phyloP scores from a whole-genome alignment of 2,797 vertebrate species.

The Enteromius radiatus region DNA sequence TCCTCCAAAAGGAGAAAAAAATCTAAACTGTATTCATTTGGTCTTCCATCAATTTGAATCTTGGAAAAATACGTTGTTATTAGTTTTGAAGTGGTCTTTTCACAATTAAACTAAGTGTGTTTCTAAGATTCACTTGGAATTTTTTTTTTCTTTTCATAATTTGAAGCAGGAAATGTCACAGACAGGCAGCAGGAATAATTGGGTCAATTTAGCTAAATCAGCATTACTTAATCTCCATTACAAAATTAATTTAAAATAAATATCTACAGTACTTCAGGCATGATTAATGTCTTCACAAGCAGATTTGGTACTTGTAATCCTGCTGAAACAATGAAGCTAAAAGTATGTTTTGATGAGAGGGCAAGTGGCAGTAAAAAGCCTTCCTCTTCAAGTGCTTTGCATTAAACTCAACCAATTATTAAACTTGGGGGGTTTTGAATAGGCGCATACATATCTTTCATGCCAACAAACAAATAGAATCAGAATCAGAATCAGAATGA shows the following conservation, averaged over 20 bases:
- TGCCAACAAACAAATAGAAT: constrained; percentile 1
- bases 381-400: not conserved
- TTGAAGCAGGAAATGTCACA: not conserved
- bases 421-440: not conserved
- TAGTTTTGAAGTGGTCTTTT: not conserved
- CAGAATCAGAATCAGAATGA: too few species aligned
- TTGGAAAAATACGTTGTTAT: not conserved
- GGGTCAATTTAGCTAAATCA: not conserved
- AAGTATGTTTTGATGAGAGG: not conserved
- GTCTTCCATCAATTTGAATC: not conserved
- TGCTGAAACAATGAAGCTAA: not conserved
- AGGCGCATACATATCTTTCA: not conserved
- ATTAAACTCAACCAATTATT: not conserved
- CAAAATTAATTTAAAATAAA: not conserved
- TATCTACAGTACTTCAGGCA: not conserved
- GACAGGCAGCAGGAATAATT: not conserved
- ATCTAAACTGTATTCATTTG: not conserved
- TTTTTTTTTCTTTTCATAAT: not conserved
- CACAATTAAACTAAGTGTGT: not conserved
- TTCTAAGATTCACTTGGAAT: not conserved
- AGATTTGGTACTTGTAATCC: not conserved
- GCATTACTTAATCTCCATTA: not conserved
- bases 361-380: not conserved
- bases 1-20: constrained; percentile 2
- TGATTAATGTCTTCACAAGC: not conserved